phyloP scores from a whole-genome alignment of 2,113 vertebrate species.

The Neolamprologus hecqui region DNA sequence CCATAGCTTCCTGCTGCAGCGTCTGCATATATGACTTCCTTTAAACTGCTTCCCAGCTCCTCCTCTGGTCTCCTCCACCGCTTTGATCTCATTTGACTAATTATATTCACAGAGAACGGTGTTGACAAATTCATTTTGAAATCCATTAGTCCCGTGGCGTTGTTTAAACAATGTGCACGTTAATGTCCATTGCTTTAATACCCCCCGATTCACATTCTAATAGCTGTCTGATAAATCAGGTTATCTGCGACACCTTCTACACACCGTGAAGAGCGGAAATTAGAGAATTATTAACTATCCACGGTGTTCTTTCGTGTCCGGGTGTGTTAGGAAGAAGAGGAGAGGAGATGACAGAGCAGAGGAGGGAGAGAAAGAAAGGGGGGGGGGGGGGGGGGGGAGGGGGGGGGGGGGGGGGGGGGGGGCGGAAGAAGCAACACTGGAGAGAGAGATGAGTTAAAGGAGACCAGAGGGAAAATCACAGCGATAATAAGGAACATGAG shows the following conservation, averaged over 20 bases:
- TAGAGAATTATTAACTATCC: constrained; percentile 73
- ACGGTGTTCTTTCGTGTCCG: constrained; percentile 50
- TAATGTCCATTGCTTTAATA: constrained; percentile 72
- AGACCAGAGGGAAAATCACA: constrained; percentile 29
- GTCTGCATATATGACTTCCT: neutral
- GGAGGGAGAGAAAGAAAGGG: constrained; percentile 39
- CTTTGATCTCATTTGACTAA: constrained; percentile 65
- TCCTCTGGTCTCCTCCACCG: constrained; percentile 20
- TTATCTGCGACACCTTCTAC: constrained; percentile 72
- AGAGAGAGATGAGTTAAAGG: constrained; percentile 19
- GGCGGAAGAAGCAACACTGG: neutral
- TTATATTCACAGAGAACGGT: constrained; percentile 65
- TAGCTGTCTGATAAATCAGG: constrained; percentile 74
- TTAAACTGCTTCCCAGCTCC: constrained; percentile 13
- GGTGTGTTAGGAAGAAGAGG: constrained; percentile 34
- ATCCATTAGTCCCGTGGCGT: constrained; percentile 72
- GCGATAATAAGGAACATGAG: constrained; percentile 61
- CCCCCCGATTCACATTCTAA: constrained; percentile 69
- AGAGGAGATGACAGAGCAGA: constrained; percentile 43
- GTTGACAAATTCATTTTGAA: constrained; percentile 78
- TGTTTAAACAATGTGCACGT: constrained; percentile 71
- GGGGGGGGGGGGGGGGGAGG: neutral
- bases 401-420: neutral
- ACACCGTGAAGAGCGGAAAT: constrained; percentile 70
- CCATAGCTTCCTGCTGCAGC: neutral